Conservation (phyloP, 2,888 invertebrate species). For the Chloroclysta siterata region DNA sequence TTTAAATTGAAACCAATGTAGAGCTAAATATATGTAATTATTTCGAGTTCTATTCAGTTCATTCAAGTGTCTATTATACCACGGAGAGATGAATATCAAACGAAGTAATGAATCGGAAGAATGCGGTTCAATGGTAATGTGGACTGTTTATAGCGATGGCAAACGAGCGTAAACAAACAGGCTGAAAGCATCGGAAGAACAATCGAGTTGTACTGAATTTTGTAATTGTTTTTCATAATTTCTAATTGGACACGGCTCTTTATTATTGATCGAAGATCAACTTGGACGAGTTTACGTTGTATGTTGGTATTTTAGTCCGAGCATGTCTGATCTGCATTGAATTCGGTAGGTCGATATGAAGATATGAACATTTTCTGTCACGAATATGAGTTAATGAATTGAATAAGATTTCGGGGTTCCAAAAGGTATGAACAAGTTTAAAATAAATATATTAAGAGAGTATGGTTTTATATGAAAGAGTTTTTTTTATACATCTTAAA, state of each 20-base stretch:
- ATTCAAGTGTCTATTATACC: slow-evolving; percentile 18
- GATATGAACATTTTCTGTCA: no score
- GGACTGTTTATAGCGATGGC: slow-evolving; percentile 16
- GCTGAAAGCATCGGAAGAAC: slow-evolving; percentile 19
- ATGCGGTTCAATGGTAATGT: slow-evolving; percentile 29
- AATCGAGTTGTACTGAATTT: slow-evolving; percentile 9
- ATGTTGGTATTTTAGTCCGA: no score
- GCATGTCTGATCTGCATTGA: no score
- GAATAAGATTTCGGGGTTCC: no score
- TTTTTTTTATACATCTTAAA: no score
- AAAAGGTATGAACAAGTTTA: no score
- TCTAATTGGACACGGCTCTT: neutral
- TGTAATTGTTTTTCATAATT: neutral
- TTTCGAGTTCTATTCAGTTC: slow-evolving; percentile 17
- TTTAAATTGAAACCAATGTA: slow-evolving; percentile 15
- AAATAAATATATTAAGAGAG: no score
- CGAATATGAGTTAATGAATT: no score
- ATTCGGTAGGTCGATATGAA: no score
- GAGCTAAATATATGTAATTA: slow-evolving; percentile 7
- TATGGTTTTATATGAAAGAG: no score
- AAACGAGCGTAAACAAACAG: slow-evolving; percentile 26
- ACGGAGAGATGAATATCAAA: slow-evolving; percentile 28
- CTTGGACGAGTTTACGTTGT: no score
- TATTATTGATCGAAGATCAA: no score
- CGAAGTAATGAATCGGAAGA: slow-evolving; percentile 39